Conservation (phyloP, 2,888 invertebrate genomes). For the Xestia sexstrigata region DNA sequence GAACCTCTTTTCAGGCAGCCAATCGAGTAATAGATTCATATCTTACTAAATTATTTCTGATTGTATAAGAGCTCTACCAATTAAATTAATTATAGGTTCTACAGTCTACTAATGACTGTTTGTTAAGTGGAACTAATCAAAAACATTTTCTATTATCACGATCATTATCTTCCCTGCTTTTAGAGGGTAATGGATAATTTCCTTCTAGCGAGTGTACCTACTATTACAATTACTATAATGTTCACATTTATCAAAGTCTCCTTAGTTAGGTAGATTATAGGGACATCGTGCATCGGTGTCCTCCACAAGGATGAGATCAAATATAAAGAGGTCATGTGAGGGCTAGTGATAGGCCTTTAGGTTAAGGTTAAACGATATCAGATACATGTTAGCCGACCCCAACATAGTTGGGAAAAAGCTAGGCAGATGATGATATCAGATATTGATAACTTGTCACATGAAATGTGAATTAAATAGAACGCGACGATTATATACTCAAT, state of each 20-base stretch:
- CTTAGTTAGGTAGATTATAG: background rate
- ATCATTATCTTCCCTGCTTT: constrained; percentile 9
- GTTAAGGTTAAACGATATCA: constrained; percentile 9
- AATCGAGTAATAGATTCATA: constrained; percentile 25
- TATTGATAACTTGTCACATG: background rate
- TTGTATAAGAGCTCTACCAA: constrained; percentile 17
- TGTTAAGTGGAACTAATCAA: background rate
- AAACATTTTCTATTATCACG: background rate
- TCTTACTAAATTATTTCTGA: constrained; percentile 6
- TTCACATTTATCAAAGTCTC: background rate
- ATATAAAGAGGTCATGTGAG: background rate
- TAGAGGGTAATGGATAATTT: background rate
- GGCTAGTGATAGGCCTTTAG: background rate
- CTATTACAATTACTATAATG: constrained; percentile 1
- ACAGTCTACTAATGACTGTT: constrained; percentile 4
- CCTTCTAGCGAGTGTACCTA: background rate
- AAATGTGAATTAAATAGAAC: background rate
- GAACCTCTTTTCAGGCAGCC: constrained; percentile 5
- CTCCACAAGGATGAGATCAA: background rate
- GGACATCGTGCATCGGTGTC: background rate
- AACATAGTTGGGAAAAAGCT: no score
- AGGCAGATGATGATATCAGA: background rate
- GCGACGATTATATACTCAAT: background rate
- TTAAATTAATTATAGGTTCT: constrained; percentile 22
- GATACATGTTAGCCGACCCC: background rate